These are phyloP conservation scores for Petaurus breviceps DNA, from an alignment of 2,113 vertebrate species.

Conservation along the genomic window DNA sequence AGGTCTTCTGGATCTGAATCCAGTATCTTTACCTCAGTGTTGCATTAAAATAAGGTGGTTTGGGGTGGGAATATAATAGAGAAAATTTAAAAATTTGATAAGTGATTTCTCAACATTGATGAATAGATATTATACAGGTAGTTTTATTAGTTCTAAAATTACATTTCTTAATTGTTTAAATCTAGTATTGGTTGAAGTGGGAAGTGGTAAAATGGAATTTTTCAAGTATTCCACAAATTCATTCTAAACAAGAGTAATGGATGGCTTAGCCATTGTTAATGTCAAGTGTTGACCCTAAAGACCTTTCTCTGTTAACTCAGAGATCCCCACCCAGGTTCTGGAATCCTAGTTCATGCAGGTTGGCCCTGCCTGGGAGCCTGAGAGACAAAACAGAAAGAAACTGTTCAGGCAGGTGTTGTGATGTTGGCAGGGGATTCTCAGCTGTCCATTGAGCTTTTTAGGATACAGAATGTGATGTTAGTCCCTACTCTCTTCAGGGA, in stretches of 20 bases:
- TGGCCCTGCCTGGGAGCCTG: conserved; percentile 33
- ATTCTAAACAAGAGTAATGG: conserved; percentile 8
- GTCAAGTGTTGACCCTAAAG: conserved; percentile 3
- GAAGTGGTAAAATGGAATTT: conserved; percentile 31
- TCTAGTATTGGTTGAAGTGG: background rate
- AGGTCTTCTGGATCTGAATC: background rate
- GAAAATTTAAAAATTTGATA: background rate
- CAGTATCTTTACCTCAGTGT: background rate
- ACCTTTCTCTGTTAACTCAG: conserved; percentile 5
- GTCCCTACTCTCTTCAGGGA: conserved; percentile 49
- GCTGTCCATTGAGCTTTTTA: conserved; percentile 26
- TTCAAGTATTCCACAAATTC: conserved; percentile 45
- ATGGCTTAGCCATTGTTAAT: conserved; percentile 33
- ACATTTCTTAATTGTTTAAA: conserved; percentile 24
- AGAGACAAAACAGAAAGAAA: conserved; percentile 27
- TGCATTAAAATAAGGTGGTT: background rate
- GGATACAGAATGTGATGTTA: conserved; percentile 63
- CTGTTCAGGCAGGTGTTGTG: conserved; percentile 27
- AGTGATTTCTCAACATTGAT: background rate
- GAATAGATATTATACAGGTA: background rate
- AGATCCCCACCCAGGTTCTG: background rate
- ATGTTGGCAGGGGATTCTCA: background rate
- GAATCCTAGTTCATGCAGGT: conserved; percentile 19
- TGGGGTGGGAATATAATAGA: background rate
- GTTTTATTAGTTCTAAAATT: background rate